Conservation (phyloP, 1,140 invertebrate species). For the Octopus bimaculoides region DNA sequence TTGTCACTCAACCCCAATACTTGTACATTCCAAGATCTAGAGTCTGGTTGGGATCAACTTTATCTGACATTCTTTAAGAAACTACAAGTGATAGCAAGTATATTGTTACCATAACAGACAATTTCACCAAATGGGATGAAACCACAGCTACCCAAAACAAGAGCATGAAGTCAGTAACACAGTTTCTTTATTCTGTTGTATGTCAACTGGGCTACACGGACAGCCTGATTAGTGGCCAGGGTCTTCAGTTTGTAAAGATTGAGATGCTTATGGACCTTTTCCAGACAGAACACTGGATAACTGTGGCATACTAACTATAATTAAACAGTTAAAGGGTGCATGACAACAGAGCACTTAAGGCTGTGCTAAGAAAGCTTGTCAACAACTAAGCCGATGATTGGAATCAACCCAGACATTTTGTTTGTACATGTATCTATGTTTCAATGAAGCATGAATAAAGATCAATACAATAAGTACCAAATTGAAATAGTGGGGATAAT, state of each 20-base stretch:
- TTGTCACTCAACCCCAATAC: constrained; percentile 9
- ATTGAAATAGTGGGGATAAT: too few relatives aligned
- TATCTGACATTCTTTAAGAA: constrained; percentile 10
- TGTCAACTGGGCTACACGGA: constrained; percentile 12
- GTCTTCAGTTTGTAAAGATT: constrained; percentile 18
- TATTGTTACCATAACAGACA: constrained; percentile 12
- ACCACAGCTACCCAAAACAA: constrained; percentile 16
- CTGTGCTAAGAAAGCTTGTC: constrained; percentile 1
- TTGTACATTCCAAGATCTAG: background rate
- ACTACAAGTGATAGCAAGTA: constrained; percentile 13
- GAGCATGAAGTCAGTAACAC: too few relatives aligned
- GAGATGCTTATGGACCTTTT: constrained; percentile 17
- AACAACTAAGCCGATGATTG: constrained; percentile 12
- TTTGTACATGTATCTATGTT: constrained; percentile 4
- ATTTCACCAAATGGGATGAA: constrained; percentile 13
- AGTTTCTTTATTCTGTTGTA: constrained; percentile 12
- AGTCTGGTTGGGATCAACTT: constrained; percentile 2
- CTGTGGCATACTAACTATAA: background rate
- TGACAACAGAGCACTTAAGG: constrained; percentile 8
- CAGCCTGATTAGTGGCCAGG: constrained; percentile 13
- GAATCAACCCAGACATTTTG: constrained; percentile 10
- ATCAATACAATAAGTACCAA: too few relatives aligned
- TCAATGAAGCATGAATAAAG: too few relatives aligned
- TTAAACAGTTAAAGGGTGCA: constrained; percentile 2
- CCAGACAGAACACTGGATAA: constrained; percentile 10